Evolutionary conservation across 1,140 invertebrate genomes (phyloP), one percentile per base, ranked within the genome.

Genomic region (Drosophila virilis): DNA sequence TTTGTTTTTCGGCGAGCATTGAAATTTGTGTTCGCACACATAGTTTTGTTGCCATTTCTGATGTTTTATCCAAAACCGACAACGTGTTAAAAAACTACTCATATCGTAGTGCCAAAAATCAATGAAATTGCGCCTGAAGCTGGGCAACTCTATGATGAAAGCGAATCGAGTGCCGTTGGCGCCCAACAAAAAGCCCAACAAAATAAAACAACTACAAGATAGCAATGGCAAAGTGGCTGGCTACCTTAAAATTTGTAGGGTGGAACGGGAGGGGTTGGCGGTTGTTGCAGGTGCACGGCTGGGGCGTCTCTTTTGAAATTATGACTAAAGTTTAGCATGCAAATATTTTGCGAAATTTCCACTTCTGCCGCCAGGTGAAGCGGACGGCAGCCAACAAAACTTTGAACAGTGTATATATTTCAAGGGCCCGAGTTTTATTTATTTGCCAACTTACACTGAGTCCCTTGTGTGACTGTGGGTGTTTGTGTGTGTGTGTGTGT

Each of bases 271-370:
- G 8, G 57, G n/a, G 3, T 6, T 10, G 50, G 2, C 22, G 15
- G 4, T 10, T 57, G 28, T 8, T 38, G 42, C 51, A 28, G 38
- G 42, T 35, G 9, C 40, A 50, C 12, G 13, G 42, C 10, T 13
- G 5, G 60, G 28, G 15, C 37, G 55, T 32, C 60, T 61, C 48
- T 32, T 57, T 72, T 76, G 72, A 88, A 88, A 88, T 88, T 88
- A 88, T 88, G 83, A 83, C 79, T 74, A 83, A 88, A 88, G 84
- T 88, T 88, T 83, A 58, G 77, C 83, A 89, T 88, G 83, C 83
- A 88, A 88, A 88, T 88, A 89, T 88, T 88, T 88, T 88, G 84
- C 84, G 59, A 88, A 83, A 60, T 80, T 88, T 88, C 65, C 69
- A 77, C 69, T 64, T 79, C 66, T 51, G 65, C 67, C 52, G 64